Base-by-base conservation (phyloP, 1,140 invertebrate species). In the Batillaria attramentaria region DNA sequence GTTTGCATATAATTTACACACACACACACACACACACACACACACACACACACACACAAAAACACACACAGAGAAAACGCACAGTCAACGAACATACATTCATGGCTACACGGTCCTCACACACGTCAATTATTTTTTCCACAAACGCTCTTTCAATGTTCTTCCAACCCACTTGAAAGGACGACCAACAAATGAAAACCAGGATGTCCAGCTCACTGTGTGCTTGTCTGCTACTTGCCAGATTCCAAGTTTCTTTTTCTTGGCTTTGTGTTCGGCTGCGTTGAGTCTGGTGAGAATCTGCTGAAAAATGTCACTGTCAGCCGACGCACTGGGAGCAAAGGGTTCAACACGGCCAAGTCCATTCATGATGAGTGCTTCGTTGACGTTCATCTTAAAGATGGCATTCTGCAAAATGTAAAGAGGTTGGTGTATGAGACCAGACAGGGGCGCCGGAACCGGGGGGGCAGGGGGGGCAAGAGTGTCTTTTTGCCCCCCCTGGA, bases 351-450 rank as follows among this genome's bases (percentile, higher is more conserved):
- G 28, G 33, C 31, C 28, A 33, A 68, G 65, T 10, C 65, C 65
- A 33, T 68, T 28, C 37, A 20, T 68, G 8, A 68, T 35, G 20
- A 68, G 65, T 3, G 20, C 5, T 13, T 68, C 31, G 37, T 37
- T 68, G 65, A 68, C 37, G 65, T 68, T 68, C 28, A 37, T 39
- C 37, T 68, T 31, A 20, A 68, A 39, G 28, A 68, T 24, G 24
- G 24, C 6, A 39, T 39, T 68, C 65, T 68, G 65, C 13, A 65
- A 65, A 13, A 65, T 24, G 24, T 24, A 50, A n/a, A n/a, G n/a
- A n/a, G n/a, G n/a, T n/a, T n/a, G n/a, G n/a, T n/a, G n/a, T n/a
- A n/a, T n/a, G n/a, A n/a, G n/a, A n/a, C n/a, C n/a, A n/a, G n/a
- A n/a, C n/a, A n/a, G n/a, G n/a, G n/a, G n/a, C n/a, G n/a, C n/a